These are phyloP conservation scores for Triplophysa dalaica DNA, from an alignment of 2,113 vertebrate genomes.

Conservation along the genomic window DNA sequence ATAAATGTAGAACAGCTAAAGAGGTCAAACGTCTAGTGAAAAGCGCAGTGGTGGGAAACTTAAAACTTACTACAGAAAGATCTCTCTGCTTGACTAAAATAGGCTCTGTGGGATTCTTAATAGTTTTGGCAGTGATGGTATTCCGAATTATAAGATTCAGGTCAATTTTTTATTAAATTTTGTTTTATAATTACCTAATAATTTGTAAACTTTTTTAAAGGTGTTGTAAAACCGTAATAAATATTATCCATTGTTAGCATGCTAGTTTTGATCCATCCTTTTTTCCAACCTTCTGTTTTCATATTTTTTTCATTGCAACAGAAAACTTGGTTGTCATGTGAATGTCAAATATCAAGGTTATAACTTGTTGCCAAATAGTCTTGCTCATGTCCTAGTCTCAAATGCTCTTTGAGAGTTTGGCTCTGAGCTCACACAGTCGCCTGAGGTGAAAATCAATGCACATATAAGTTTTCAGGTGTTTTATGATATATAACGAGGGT, in stretches of 20 bases:
- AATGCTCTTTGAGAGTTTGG: constrained; percentile 51
- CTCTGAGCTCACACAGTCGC: constrained; percentile 71
- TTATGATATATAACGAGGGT: constrained; percentile 61
- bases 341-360: constrained; percentile 55
- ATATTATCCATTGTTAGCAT: no score
- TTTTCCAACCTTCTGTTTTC: neutral
- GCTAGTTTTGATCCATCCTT: no score
- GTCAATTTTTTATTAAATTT: no score
- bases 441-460: constrained; percentile 78
- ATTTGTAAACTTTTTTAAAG: no score
- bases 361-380: constrained; percentile 54
- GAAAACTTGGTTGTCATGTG: constrained; percentile 20
- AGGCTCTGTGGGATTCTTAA: neutral
- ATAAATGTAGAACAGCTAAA: constrained; percentile 43
- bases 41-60: constrained; percentile 32
- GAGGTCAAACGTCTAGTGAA: constrained; percentile 35
- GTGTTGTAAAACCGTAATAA: no score
- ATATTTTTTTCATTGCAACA: neutral
- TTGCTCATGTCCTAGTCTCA: constrained; percentile 50
- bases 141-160: neutral
- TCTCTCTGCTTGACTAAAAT: constrained; percentile 1
- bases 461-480: constrained; percentile 76
- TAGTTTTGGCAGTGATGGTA: neutral
- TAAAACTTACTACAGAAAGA: constrained; percentile 12
- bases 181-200: no score